Base-by-base conservation (phyloP, 1,140 invertebrate species). In the Lerema accius region DNA sequence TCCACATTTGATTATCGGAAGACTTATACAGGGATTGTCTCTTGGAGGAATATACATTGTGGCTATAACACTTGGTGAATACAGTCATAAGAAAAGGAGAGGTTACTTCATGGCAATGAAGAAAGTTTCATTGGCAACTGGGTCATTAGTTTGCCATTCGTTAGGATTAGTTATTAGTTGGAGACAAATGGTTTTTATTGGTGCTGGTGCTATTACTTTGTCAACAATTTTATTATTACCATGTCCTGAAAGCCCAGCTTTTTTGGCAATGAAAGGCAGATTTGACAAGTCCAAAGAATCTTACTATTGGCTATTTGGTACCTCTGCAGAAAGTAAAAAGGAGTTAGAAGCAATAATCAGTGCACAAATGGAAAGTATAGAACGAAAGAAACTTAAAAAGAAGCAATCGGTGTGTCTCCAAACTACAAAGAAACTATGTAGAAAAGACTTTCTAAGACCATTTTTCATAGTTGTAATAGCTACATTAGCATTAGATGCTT, bases 211-310 rank as follows among this genome's bases (percentile, higher is more conserved):
- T 5, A 35, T 65, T 4, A 32, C 63, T 11, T 2, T 71, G 1
- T 55, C 69, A 17, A 58, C 69, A 7, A 53, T 78, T 5, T 17
- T 76, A 5, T 67, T 68, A 1, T 60, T 67, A 0, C 53, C 71
- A 19, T 80, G 80, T 71, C 75, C 71, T 1, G 80, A 82, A 39
- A 80, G 73, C 46, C 80, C 80, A 28, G 60, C 68, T 0, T 82
- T 61, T 40, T 60, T 73, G 3, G 80, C 77, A 0, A 50, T 75
- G 50, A 76, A 65, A 37, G 77, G 75, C 10, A 48, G 67, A 2
- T 76, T 69, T 35, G 55, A 67, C 0, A 62, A 74, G n/a, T 71
- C 63, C 23, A 28, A 51, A 9, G 50, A 64, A 59, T 50, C 65
- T 6, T 64, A 55, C 17, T 55, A 19, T 0, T 70, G 63, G 65